Percentiles rank a stretch among this genome's conserved stretches.
These are phyloP conservation scores for Zonitis immaculata DNA, from an alignment of 2,888 invertebrate species.

Conservation along the genomic window DNA sequence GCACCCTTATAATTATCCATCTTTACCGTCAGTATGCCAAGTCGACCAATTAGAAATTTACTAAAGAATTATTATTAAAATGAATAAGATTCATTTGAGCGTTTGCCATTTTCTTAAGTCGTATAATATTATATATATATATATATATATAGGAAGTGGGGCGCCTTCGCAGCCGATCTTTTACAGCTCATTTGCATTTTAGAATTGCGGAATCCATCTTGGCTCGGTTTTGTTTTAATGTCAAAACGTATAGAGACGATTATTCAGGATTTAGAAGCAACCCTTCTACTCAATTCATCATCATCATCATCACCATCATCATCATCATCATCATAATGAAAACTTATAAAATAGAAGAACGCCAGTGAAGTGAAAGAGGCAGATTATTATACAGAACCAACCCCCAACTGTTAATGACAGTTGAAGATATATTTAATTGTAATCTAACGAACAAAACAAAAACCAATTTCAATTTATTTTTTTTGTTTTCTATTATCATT, in stretches of 20 bases:
- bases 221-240: conserved; percentile 43
- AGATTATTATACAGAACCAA: background rate
- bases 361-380: background rate
- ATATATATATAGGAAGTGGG: background rate
- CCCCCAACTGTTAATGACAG: conserved; percentile 19
- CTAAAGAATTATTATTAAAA: conserved; percentile 34
- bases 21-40: conserved; percentile 38
- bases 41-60: conserved; percentile 36
- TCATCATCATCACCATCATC: background rate
- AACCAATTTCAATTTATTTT: background rate
- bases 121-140: too few relatives aligned
- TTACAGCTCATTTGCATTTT: conserved; percentile 50
- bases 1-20: conserved; percentile 43
- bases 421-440: conserved; percentile 19
- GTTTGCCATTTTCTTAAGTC: conserved; percentile 35
- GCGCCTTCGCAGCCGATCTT: conserved; percentile 37
- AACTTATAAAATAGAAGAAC: background rate
- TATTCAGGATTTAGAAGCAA: conserved; percentile 38
- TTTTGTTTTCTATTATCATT: too few relatives aligned
- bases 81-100: conserved; percentile 33
- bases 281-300: conserved; percentile 17
- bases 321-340: background rate
- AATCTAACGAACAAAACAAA: background rate
- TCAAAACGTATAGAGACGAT: conserved; percentile 36
- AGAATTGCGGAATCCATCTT: conserved; percentile 47